Evolutionary conservation across 30 jellyfish, hydroid and myxozoan genomes (phyloP).

Genomic region (Hydractinia symbiolongicarpus): DNA sequence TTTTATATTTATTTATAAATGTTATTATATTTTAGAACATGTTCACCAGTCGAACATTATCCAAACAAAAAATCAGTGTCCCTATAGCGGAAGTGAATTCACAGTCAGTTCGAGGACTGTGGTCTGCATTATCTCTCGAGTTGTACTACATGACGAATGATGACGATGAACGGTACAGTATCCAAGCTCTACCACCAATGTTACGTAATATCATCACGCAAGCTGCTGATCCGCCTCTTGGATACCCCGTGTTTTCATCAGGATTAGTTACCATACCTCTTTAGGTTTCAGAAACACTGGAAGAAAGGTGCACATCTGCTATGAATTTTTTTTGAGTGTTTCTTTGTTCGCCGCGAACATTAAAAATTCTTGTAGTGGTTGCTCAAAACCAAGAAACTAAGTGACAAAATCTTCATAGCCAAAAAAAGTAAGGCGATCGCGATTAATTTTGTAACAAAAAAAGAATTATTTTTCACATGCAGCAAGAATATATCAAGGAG

Average conservation of each 20-base stretch:
- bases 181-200: conserved; percentile 76
- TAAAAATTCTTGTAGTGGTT: too few relatives aligned
- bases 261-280: conserved; percentile 41
- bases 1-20: background rate
- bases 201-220: conserved; percentile 60
- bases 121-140: conserved; percentile 79
- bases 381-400: too few relatives aligned
- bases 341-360: too few relatives aligned
- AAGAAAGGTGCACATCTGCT: too few relatives aligned
- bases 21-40: conserved; percentile 45
- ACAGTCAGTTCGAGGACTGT: conserved; percentile 51
- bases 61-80: conserved; percentile 54
- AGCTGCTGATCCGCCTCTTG: conserved; percentile 94
- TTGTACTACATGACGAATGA: conserved; percentile 68
- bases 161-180: conserved; percentile 94
- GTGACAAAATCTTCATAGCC: too few relatives aligned
- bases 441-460: too few relatives aligned
- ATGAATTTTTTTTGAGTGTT: too few relatives aligned
- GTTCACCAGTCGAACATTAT: conserved; percentile 61
- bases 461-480: too few relatives aligned
- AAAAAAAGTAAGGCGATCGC: too few relatives aligned
- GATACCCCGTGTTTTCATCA: conserved; percentile 76
- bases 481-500: too few relatives aligned
- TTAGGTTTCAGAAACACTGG: background rate
- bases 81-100: conserved; percentile 59